These are phyloP conservation scores for Metopia argyrocephala DNA, from an alignment of 2,888 invertebrate genomes.

Conservation along the genomic window DNA sequence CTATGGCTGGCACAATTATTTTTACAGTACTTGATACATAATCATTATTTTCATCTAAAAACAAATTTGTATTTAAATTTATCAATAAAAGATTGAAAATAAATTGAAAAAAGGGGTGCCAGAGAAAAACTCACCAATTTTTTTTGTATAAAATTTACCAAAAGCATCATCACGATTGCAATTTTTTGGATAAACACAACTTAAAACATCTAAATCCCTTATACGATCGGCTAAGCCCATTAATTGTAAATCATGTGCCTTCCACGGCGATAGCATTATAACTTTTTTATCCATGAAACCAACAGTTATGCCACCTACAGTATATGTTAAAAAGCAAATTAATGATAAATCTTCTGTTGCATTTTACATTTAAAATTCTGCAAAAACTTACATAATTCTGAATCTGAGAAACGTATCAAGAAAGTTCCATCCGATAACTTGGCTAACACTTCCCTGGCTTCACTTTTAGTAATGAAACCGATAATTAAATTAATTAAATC, in stretches of 20 bases:
- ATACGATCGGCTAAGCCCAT: constrained; percentile 94
- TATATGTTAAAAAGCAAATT: constrained; percentile 1
- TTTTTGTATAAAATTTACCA: constrained; percentile 92
- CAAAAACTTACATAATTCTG: constrained; percentile 83
- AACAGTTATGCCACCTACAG: constrained; percentile 93
- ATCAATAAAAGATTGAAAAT: background rate
- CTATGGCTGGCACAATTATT: constrained; percentile 88
- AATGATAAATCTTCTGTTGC: background rate
- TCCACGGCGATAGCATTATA: constrained; percentile 95
- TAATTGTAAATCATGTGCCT: constrained; percentile 94
- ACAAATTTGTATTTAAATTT: too few relatives aligned
- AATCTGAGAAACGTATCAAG: constrained; percentile 96
- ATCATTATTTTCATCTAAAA: constrained; percentile 80
- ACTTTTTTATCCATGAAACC: constrained; percentile 91
- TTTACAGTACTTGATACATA: constrained; percentile 92
- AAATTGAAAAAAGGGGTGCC: background rate
- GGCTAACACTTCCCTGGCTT: constrained; percentile 91
- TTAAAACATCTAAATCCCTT: constrained; percentile 89
- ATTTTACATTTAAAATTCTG: too few relatives aligned
- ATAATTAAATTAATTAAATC: constrained; percentile 92
- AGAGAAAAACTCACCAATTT: constrained; percentile 81
- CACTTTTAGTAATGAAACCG: constrained; percentile 97
- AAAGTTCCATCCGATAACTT: constrained; percentile 92
- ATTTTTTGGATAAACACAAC: constrained; percentile 89
- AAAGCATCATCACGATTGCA: constrained; percentile 92